Conservation (phyloP, 2,888 invertebrate species). For the Leptopilina drosophilae region DNA sequence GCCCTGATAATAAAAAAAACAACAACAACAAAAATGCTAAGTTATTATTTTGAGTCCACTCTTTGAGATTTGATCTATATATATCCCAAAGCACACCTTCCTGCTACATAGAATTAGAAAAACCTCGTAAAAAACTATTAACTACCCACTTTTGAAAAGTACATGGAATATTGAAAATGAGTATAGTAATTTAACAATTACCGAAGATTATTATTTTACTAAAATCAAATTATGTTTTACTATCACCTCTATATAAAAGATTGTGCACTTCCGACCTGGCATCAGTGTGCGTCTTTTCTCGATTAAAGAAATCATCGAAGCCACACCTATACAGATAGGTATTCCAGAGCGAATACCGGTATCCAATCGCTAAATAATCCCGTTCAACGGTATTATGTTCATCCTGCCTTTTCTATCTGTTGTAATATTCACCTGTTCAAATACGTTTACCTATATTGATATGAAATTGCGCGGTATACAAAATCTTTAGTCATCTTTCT, state of each 20-base stretch:
- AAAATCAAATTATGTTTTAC: constrained; percentile 8
- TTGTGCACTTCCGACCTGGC: constrained; percentile 32
- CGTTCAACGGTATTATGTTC: constrained; percentile 37
- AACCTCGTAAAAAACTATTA: too few species aligned
- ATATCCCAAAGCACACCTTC: too few species aligned
- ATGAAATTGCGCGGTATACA: not conserved
- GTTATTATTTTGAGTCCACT: too few species aligned
- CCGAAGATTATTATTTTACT: constrained; percentile 2
- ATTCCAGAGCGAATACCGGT: constrained; percentile 23
- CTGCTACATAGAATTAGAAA: too few species aligned
- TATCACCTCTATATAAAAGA: not conserved
- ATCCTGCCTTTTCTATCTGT: constrained; percentile 23
- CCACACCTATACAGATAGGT: constrained; percentile 36
- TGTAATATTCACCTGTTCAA: constrained; percentile 10
- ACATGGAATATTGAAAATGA: too few species aligned
- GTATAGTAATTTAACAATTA: not conserved
- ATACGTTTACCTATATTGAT: constrained; percentile 10
- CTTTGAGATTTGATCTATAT: too few species aligned
- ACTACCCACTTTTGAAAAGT: too few species aligned
- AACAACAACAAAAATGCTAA: too few species aligned
- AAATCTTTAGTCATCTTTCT: constrained; percentile 1
- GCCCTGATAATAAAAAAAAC: too few species aligned
- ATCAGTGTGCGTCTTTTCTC: not conserved
- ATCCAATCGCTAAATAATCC: constrained; percentile 38
- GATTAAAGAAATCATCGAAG: constrained; percentile 28